phyloP scores from a whole-genome alignment of 2,113 vertebrate genomes.

The Tachysurus vachellii region DNA sequence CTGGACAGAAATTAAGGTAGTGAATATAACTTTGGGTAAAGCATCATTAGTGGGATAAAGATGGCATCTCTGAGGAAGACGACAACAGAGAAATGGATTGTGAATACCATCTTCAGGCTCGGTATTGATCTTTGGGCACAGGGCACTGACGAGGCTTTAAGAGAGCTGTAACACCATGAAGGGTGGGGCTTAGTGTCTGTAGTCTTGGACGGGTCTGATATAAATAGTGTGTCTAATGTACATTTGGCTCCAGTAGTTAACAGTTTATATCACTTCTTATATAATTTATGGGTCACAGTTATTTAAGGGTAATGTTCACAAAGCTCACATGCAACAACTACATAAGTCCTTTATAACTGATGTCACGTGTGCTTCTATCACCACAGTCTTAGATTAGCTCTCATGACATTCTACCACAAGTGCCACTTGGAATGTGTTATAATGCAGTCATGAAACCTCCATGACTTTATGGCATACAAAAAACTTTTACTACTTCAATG shows the following conservation, averaged over 20 bases:
- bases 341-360: neutral
- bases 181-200: neutral
- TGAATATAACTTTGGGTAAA: slow-evolving; percentile 78
- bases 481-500: too few species aligned
- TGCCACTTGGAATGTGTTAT: too few species aligned
- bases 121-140: slow-evolving; percentile 75
- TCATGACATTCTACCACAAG: too few species aligned
- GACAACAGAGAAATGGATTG: slow-evolving; percentile 78
- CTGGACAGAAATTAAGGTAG: slow-evolving; percentile 84
- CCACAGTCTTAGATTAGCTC: too few species aligned
- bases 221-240: neutral
- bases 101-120: slow-evolving; percentile 78
- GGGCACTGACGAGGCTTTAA: slow-evolving; percentile 11
- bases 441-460: too few species aligned
- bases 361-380: too few species aligned
- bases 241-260: neutral
- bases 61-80: slow-evolving; percentile 77
- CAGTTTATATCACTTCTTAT: neutral
- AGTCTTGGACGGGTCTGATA: neutral
- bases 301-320: neutral
- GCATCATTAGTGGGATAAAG: slow-evolving; percentile 82
- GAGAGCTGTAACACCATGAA: slow-evolving; percentile 7
- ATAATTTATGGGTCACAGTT: neutral
- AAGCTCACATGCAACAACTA: neutral
- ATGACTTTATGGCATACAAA: too few species aligned